Conservation (phyloP, 2,797 vertebrate genomes). For the Pempheris klunzingeri region DNA sequence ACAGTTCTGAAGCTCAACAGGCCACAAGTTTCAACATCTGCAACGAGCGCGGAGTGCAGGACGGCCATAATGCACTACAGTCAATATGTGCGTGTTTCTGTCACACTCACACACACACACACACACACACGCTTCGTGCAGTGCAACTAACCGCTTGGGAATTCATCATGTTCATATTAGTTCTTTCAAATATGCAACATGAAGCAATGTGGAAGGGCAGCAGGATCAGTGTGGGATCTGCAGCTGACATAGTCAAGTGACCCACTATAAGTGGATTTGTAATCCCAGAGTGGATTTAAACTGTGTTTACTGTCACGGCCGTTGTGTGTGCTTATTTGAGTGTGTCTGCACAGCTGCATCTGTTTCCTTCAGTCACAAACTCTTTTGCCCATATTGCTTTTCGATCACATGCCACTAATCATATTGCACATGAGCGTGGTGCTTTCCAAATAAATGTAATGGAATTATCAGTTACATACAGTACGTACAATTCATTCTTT, state of each 20-base stretch:
- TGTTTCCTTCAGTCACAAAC: slow-evolving; percentile 60
- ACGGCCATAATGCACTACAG: not conserved
- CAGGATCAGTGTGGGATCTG: slow-evolving; percentile 70
- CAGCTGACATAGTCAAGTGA: slow-evolving; percentile 78
- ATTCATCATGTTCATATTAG: slow-evolving; percentile 47
- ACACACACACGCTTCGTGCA: slow-evolving; percentile 13
- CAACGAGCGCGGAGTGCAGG: slow-evolving; percentile 8
- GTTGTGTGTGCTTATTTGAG: slow-evolving; percentile 60
- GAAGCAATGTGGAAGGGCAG: slow-evolving; percentile 55
- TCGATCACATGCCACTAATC: slow-evolving; percentile 57
- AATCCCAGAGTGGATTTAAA: slow-evolving; percentile 82
- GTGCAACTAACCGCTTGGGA: slow-evolving; percentile 29
- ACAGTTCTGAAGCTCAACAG: slow-evolving; percentile 21
- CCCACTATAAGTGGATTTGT: slow-evolving; percentile 84
- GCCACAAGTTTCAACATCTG: slow-evolving; percentile 38
- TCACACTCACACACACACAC: too few species aligned
- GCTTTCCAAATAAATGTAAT: slow-evolving; percentile 30
- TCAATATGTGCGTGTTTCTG: slow-evolving; percentile 20
- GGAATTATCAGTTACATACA: slow-evolving; percentile 34
- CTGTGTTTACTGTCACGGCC: slow-evolving; percentile 75
- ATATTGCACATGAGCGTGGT: slow-evolving; percentile 27
- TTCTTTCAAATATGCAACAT: slow-evolving; percentile 59
- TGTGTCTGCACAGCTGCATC: slow-evolving; percentile 71
- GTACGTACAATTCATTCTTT: slow-evolving; percentile 34
- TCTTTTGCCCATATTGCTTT: slow-evolving; percentile 55